phyloP scores from a whole-genome alignment of 2,888 invertebrate genomes.

The Deroplatys truncata region DNA sequence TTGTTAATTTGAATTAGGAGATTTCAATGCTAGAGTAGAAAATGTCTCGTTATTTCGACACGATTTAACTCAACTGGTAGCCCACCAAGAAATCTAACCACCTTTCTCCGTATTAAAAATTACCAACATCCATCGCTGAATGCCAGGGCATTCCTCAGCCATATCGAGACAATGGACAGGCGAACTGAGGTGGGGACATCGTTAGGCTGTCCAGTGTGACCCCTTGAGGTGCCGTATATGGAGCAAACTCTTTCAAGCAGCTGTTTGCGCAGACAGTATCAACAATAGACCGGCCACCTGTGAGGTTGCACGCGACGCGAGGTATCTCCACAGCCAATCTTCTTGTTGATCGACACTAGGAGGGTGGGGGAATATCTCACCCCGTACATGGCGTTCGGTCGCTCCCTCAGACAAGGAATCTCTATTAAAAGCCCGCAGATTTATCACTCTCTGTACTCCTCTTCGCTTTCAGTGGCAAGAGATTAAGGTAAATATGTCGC shows the following conservation, averaged over 20 bases:
- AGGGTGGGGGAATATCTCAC: not conserved
- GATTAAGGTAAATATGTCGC: constrained; percentile 1
- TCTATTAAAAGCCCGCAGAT: not conserved
- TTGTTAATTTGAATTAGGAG: not conserved
- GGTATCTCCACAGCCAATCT: not conserved
- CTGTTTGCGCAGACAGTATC: constrained; percentile 4
- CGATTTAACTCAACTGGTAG: not conserved
- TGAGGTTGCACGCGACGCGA: not conserved
- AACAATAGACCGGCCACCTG: constrained; percentile 3
- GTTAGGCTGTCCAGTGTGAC: not conserved
- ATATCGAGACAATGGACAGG: not conserved
- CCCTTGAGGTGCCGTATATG: constrained; percentile 11
- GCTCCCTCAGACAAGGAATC: not conserved
- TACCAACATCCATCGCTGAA: not conserved
- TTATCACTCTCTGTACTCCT: not conserved
- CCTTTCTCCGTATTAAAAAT: not conserved
- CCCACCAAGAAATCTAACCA: not conserved
- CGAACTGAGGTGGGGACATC: not conserved
- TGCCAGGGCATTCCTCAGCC: not conserved
- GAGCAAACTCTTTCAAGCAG: not conserved
- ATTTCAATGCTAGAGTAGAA: not conserved
- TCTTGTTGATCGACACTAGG: not conserved
- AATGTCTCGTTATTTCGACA: not conserved
- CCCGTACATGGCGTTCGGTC: not conserved
- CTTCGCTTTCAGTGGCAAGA: not conserved